Evolutionary conservation across 1,140 invertebrate species (phyloP).

Genomic region (Procambarus virginalis): DNA sequence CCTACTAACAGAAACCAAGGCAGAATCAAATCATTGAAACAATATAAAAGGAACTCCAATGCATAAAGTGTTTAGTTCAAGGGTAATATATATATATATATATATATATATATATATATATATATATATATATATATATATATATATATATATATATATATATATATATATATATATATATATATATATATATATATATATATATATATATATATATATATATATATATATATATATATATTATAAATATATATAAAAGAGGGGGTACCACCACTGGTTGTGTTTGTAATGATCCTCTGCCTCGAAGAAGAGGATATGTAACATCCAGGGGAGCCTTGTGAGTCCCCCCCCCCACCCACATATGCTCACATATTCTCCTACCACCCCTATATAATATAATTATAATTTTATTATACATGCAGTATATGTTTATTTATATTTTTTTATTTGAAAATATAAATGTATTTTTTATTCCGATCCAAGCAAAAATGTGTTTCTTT

Average conservation of each 20-base stretch:
- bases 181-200: background rate
- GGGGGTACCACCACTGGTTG: no score
- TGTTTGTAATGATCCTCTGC: no score
- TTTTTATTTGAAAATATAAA: no score
- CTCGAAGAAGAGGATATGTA: background rate
- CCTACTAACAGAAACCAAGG: no score
- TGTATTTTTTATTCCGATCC: no score
- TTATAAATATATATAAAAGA: no score
- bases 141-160: background rate
- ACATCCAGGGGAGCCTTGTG: background rate
- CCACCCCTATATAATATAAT: no score
- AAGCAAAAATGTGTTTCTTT: no score
- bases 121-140: background rate
- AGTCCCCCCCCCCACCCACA: background rate
- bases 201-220: background rate
- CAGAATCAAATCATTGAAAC: no score
- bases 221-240: background rate
- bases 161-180: constrained; percentile 7
- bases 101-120: background rate
- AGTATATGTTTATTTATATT: no score
- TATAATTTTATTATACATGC: no score
- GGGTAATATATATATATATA: background rate
- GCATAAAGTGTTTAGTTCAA: no score
- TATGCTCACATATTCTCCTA: background rate
- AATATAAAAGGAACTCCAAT: background rate